phyloP scores from a whole-genome alignment of 2,113 vertebrate species.

The Elephantulus edwardii region DNA sequence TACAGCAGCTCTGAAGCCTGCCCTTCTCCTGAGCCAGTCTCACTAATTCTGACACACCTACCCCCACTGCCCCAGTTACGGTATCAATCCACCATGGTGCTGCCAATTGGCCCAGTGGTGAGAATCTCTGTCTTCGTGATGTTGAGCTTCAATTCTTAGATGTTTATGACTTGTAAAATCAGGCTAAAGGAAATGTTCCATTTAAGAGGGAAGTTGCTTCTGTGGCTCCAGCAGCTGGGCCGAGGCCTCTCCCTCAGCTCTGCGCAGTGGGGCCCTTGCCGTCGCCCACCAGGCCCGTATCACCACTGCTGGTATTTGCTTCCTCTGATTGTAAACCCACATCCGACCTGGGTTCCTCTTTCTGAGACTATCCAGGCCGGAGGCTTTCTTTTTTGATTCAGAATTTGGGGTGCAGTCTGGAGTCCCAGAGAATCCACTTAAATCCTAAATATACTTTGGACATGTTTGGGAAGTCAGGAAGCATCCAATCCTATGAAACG shows the following conservation, averaged over 20 bases:
- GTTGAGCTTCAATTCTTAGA: too few relatives aligned
- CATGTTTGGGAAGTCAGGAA: neutral
- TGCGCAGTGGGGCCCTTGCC: fast-evolving
- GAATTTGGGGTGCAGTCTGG: neutral
- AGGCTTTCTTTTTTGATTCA: neutral
- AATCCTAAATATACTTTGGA: too few relatives aligned
- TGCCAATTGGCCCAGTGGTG: too few relatives aligned
- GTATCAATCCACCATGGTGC: too few relatives aligned
- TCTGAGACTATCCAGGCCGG: conserved; percentile 30
- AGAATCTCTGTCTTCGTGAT: too few relatives aligned
- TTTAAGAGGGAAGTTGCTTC: neutral
- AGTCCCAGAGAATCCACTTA: neutral
- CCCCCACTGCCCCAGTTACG: too few relatives aligned
- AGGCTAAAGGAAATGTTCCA: neutral
- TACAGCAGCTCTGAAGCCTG: too few relatives aligned
- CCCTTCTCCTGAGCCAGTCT: too few relatives aligned
- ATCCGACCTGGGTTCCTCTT: conserved; percentile 65
- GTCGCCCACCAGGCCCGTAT: fast-evolving
- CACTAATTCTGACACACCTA: too few relatives aligned
- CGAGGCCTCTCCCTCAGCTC: neutral
- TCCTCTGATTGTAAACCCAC: conserved; percentile 50
- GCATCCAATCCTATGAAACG: neutral
- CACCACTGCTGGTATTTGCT: neutral
- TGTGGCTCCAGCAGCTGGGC: neutral
- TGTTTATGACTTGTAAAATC: neutral